Percentiles rank a stretch among this genome's conserved stretches.
Evolutionary conservation across 2,888 invertebrate species (phyloP).

Genomic region (Lasioglossum pauxillum): DNA sequence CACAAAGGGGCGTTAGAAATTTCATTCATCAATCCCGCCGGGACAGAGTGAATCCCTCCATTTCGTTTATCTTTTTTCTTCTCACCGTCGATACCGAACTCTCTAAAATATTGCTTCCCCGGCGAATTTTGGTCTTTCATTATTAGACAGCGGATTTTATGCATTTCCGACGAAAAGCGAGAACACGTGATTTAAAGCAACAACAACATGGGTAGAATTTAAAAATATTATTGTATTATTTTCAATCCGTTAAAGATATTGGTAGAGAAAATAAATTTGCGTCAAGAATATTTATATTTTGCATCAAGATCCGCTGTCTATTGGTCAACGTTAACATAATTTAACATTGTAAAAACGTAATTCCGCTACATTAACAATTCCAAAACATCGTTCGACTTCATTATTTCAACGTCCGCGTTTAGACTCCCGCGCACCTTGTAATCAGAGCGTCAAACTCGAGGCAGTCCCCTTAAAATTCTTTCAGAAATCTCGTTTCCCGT

Average conservation of each 20-base stretch:
- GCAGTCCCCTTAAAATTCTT: not conserved
- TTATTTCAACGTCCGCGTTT: not conserved
- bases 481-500: conserved; percentile 29
- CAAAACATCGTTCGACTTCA: not conserved
- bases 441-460: not conserved
- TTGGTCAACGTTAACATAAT: not conserved
- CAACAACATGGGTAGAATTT: too few relatives aligned
- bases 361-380: not conserved
- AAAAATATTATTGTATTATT: too few relatives aligned
- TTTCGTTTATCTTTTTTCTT: not conserved
- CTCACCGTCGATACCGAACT: not conserved
- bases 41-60: not conserved
- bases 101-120: conserved; percentile 2
- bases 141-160: not conserved
- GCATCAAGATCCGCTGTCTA: too few relatives aligned
- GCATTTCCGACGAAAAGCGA: too few relatives aligned
- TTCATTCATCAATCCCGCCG: conserved; percentile 34
- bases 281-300: too few relatives aligned
- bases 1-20: conserved; percentile 34
- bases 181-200: too few relatives aligned
- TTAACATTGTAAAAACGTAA: not conserved
- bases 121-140: not conserved
- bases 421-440: not conserved
- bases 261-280: too few relatives aligned
- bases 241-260: too few relatives aligned